These are phyloP conservation scores for Diadumene lineata DNA, from an alignment of 92 coral and sea anemone species.

Conservation along the genomic window DNA sequence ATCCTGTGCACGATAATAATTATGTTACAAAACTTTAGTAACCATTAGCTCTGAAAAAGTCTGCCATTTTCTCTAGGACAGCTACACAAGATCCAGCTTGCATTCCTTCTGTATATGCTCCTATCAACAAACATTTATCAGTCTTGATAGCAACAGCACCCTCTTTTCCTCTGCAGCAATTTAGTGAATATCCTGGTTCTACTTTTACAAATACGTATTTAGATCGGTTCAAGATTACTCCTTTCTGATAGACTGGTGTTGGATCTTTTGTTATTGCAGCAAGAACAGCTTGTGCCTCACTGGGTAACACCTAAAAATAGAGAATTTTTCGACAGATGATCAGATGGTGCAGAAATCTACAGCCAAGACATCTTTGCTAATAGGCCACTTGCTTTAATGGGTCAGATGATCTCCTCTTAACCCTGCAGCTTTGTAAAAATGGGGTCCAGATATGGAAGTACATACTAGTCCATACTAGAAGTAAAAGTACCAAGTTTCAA, in stretches of 20 bases:
- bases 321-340: neutral
- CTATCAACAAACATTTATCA: constrained; percentile 84
- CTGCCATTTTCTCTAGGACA: constrained; percentile 85
- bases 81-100: constrained; percentile 89
- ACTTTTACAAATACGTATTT: constrained; percentile 73
- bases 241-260: constrained; percentile 66
- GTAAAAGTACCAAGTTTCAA: too few species aligned
- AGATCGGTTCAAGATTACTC: constrained; percentile 70
- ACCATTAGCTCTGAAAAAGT: constrained; percentile 76
- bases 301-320: constrained; percentile 65
- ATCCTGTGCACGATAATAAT: too few species aligned
- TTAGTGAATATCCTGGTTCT: constrained; percentile 85
- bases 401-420: too few species aligned
- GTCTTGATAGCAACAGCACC: constrained; percentile 93
- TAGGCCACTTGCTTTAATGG: too few species aligned
- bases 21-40: too few species aligned
- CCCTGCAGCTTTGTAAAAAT: too few species aligned
- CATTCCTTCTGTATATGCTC: constrained; percentile 92
- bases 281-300: constrained; percentile 77
- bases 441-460: too few species aligned
- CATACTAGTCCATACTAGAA: too few species aligned
- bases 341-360: too few species aligned
- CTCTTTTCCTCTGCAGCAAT: constrained; percentile 82
- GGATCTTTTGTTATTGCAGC: constrained; percentile 87
- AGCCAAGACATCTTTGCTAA: too few species aligned